Evolutionary conservation across 2,797 vertebrate species (phyloP).

Genomic region (Smutsia temminckii): DNA sequence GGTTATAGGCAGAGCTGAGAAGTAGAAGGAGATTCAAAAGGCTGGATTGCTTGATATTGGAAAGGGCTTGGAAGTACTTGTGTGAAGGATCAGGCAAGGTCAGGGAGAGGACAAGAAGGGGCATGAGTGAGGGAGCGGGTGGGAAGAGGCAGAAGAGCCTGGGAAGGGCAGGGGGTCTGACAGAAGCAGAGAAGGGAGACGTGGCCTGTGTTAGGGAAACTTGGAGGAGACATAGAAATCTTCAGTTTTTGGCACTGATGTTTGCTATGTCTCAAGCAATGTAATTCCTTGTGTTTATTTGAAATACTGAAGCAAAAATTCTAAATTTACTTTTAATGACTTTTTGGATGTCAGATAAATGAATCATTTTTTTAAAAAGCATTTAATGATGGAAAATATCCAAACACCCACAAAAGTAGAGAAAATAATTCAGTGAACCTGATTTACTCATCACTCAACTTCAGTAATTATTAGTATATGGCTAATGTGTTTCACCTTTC

Average conservation of each 20-base stretch:
- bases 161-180: neutral
- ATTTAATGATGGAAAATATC: conserved; percentile 33
- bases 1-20: neutral
- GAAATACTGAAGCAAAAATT: neutral
- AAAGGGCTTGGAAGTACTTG: neutral
- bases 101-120: neutral
- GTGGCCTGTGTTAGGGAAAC: neutral
- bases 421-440: conserved; percentile 18
- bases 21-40: neutral
- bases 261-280: neutral
- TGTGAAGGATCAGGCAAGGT: neutral
- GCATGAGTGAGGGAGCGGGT: neutral
- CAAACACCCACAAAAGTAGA: neutral
- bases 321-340: conserved; percentile 11
- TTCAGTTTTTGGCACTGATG: neutral
- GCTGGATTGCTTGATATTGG: neutral
- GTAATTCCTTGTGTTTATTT: neutral
- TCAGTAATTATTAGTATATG: neutral
- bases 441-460: neutral
- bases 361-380: neutral
- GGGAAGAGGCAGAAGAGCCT: neutral
- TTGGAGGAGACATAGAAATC: neutral
- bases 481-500: neutral
- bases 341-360: neutral
- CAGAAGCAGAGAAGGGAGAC: neutral